A percentile compares a stretch with the other conserved stretches of the same genome.
These are phyloP conservation scores for Pocillopora verrucosa DNA, from an alignment of 64 coral and sea anemone species.

Conservation along the genomic window DNA sequence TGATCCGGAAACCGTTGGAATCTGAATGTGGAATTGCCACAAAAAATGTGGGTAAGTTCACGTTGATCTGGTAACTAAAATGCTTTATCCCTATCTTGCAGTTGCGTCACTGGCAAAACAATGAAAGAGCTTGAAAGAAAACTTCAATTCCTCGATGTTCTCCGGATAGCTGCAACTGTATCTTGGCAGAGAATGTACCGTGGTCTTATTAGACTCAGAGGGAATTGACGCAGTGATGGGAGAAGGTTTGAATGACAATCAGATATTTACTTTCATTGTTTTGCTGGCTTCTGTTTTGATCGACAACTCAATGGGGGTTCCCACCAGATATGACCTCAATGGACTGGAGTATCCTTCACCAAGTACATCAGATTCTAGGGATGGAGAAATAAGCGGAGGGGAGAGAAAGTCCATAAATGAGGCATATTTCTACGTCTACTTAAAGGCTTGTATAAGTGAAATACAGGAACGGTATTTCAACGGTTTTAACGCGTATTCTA, in stretches of 20 bases:
- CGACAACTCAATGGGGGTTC: constrained; percentile 37
- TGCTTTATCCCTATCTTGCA: too few species aligned
- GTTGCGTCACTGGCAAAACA: neutral
- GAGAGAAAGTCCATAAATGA: neutral
- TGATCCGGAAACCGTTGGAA: constrained; percentile 29
- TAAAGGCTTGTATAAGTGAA: too few species aligned
- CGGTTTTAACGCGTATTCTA: too few species aligned
- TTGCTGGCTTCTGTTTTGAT: constrained; percentile 36
- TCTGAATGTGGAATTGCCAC: constrained; percentile 13
- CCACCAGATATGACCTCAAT: neutral
- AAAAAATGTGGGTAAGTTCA: neutral
- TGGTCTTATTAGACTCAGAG: constrained; percentile 43
- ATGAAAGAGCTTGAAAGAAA: neutral
- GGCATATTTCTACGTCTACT: neutral
- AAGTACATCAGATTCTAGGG: neutral
- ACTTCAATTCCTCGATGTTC: too few species aligned
- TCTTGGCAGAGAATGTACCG: constrained; percentile 25
- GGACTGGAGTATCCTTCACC: constrained; percentile 45
- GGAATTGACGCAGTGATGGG: constrained; percentile 13
- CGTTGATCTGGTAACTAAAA: too few species aligned
- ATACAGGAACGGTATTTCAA: too few species aligned
- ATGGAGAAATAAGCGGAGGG: neutral
- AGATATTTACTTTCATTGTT: constrained; percentile 43
- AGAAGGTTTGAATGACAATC: constrained; percentile 21
- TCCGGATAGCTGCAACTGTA: too few species aligned